A percentile compares a stretch with the other conserved stretches of the same genome.
These are phyloP conservation scores for Notodonta ziczac DNA, from an alignment of 2,888 invertebrate genomes.

Conservation along the genomic window DNA sequence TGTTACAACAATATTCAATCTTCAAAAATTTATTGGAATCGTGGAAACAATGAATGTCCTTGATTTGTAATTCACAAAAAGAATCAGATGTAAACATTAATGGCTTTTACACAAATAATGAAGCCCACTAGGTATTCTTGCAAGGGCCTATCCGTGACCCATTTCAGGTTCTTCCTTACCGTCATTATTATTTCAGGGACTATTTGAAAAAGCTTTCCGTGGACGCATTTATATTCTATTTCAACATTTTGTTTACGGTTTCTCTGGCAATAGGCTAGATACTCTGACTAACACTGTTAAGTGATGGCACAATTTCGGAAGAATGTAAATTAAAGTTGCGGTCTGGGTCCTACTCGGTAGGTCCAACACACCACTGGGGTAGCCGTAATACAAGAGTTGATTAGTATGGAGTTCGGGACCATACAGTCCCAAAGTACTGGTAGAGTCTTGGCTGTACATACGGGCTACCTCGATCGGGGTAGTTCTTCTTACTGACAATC, in stretches of 20 bases:
- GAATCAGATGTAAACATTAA: slow-evolving; percentile 18
- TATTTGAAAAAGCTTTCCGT: slow-evolving; percentile 52
- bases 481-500: no score
- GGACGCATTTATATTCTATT: slow-evolving; percentile 47
- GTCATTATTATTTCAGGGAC: slow-evolving; percentile 57
- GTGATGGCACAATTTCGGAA: no score
- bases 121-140: slow-evolving; percentile 38
- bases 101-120: slow-evolving; percentile 34
- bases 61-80: slow-evolving; percentile 22
- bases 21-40: slow-evolving; percentile 17
- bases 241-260: background rate
- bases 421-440: no score
- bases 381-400: no score
- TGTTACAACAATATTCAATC: background rate
- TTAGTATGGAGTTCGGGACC: no score
- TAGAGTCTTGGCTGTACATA: no score
- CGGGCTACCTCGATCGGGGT: no score
- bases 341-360: no score
- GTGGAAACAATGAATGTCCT: slow-evolving; percentile 16
- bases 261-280: background rate
- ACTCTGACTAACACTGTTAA: no score
- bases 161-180: slow-evolving; percentile 30
- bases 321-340: no score
- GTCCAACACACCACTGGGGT: no score
- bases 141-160: slow-evolving; percentile 32